These are phyloP conservation scores for Calidris pygmaea DNA, from an alignment of 2,113 vertebrate genomes.

Conservation along the genomic window DNA sequence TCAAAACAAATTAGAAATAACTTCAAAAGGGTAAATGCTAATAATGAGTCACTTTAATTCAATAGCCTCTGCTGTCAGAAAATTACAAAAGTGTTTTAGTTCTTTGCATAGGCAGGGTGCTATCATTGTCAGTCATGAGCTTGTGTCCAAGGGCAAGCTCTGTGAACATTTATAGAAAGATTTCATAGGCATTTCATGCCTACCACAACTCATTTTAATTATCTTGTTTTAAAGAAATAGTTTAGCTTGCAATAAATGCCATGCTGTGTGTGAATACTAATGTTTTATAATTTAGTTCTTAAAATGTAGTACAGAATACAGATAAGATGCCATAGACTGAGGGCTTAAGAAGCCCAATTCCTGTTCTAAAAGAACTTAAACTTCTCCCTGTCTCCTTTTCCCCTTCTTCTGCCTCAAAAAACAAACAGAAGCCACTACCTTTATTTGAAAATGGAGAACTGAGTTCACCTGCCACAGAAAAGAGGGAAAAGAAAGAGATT, in stretches of 20 bases:
- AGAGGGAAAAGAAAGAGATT: not conserved
- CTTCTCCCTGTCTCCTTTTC: not conserved
- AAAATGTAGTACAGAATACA: not conserved
- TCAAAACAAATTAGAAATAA: conserved; percentile 14
- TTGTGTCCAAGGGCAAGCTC: conserved; percentile 20
- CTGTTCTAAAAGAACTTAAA: not conserved
- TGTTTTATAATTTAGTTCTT: conserved; percentile 9
- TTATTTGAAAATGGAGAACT: not conserved
- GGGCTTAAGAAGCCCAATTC: not conserved
- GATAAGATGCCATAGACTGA: not conserved
- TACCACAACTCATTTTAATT: conserved; percentile 40
- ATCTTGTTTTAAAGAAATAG: conserved; percentile 42
- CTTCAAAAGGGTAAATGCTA: not conserved
- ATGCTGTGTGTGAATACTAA: not conserved
- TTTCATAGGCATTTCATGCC: conserved; percentile 19
- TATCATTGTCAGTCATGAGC: not conserved
- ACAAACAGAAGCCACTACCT: not conserved
- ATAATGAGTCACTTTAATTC: not conserved
- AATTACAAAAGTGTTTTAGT: not conserved
- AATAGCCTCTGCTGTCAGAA: not conserved
- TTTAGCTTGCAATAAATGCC: conserved; percentile 43
- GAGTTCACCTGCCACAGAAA: not conserved
- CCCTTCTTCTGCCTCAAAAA: not conserved
- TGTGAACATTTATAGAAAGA: not conserved
- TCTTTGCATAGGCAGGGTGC: not conserved